phyloP scores from a whole-genome alignment of 2,113 vertebrate species.

The Leptodactylus fuscus region DNA sequence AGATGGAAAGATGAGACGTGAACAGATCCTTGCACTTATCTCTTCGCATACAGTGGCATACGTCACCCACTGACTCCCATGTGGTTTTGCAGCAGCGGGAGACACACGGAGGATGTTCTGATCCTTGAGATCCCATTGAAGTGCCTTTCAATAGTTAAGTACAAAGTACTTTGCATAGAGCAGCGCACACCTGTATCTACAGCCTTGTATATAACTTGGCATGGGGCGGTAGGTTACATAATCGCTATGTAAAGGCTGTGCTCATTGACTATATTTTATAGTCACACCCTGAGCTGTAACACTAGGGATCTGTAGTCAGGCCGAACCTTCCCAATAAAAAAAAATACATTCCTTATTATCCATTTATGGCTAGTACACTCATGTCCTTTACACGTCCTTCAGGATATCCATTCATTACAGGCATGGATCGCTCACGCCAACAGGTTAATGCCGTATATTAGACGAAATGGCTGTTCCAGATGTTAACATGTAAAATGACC shows the following conservation, averaged over 20 bases:
- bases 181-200: background rate
- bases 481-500: background rate
- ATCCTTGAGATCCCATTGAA: background rate
- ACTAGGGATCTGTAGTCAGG: background rate
- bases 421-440: background rate
- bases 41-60: background rate
- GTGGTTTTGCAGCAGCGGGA: background rate
- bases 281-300: slow-evolving; percentile 38
- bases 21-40: too few relatives aligned
- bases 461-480: background rate
- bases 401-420: background rate
- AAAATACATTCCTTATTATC: slow-evolving; percentile 19
- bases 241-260: background rate
- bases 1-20: too few relatives aligned
- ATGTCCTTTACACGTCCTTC: background rate
- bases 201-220: background rate
- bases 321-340: slow-evolving; percentile 13
- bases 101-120: background rate
- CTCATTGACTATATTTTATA: slow-evolving; percentile 5
- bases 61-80: background rate
- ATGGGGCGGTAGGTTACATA: background rate
- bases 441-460: background rate
- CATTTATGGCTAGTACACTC: background rate
- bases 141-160: background rate
- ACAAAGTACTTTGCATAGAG: background rate